Conservation (phyloP, 2,113 vertebrate species). For the Anolis sagrei region DNA sequence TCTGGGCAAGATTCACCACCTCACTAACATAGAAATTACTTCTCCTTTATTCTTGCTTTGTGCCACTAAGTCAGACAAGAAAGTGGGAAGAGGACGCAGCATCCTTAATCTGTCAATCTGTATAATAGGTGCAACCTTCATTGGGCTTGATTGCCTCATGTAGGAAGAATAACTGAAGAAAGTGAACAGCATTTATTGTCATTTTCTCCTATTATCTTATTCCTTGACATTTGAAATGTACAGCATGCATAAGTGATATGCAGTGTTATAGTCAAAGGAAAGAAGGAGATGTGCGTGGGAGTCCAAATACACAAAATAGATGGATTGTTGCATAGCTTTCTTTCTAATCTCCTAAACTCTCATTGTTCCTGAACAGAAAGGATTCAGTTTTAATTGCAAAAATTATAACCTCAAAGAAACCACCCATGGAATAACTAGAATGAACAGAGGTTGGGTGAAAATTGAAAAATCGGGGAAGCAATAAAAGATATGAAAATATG, state of each 20-base stretch:
- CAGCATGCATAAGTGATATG: constrained; percentile 18
- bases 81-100: background rate
- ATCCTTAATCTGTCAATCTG: background rate
- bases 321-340: constrained; percentile 37
- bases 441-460: background rate
- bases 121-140: background rate
- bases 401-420: background rate
- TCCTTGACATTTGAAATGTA: constrained; percentile 40
- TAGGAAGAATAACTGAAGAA: constrained; percentile 20
- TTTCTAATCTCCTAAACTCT: constrained; percentile 47
- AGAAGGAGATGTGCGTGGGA: constrained; percentile 44
- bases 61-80: background rate
- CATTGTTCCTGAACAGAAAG: constrained; percentile 31
- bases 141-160: background rate
- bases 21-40: background rate
- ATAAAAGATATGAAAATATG: background rate
- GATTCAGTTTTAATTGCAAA: background rate
- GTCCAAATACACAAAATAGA: background rate
- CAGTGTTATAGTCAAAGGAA: constrained; percentile 9
- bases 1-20: too few species aligned
- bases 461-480: background rate
- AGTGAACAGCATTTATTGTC: background rate
- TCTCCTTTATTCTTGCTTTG: background rate
- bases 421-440: background rate
- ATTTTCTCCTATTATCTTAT: constrained; percentile 31